Evolutionary conservation across 2,888 invertebrate genomes (phyloP).

Genomic region (Esperia sulphurella): DNA sequence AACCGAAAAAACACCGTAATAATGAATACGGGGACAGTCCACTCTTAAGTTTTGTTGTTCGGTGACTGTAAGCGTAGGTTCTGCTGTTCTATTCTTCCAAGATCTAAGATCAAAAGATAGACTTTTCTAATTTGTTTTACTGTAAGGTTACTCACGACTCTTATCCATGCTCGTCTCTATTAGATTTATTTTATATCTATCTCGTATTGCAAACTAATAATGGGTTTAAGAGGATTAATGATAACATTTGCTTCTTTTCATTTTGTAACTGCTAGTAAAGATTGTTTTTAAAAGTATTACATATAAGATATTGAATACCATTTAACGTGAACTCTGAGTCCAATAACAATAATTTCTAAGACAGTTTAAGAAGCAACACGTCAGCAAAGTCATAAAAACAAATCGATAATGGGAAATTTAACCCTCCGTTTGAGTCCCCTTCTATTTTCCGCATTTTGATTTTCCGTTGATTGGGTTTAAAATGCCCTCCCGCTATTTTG

Average conservation of each 20-base stretch:
- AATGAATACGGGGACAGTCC: slow-evolving; percentile 63
- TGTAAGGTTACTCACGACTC: too few species aligned
- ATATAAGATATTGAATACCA: too few species aligned
- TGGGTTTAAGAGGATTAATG: too few species aligned
- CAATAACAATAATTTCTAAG: neutral
- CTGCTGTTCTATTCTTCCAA: neutral
- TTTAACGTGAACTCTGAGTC: neutral
- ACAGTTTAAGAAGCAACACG: slow-evolving; percentile 31
- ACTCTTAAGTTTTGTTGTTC: neutral
- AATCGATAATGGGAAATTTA: slow-evolving; percentile 72
- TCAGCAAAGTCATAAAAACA: slow-evolving; percentile 72
- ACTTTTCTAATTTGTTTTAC: too few species aligned
- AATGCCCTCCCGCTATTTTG: slow-evolving; percentile 67
- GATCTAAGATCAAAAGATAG: too few species aligned
- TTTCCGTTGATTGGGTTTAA: slow-evolving; percentile 76
- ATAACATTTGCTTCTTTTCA: too few species aligned
- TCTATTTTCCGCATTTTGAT: slow-evolving; percentile 76
- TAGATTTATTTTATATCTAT: too few species aligned
- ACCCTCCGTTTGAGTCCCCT: slow-evolving; percentile 71
- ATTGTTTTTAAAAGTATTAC: too few species aligned
- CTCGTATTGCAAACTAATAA: too few species aligned
- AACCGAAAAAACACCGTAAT: slow-evolving; percentile 72
- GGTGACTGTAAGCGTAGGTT: neutral
- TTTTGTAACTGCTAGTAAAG: too few species aligned
- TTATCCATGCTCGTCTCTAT: too few species aligned